Percentiles rank a stretch among this genome's conserved stretches.
Conservation (phyloP, 92 coral and sea anemone genomes). For the Montipora capitata region DNA sequence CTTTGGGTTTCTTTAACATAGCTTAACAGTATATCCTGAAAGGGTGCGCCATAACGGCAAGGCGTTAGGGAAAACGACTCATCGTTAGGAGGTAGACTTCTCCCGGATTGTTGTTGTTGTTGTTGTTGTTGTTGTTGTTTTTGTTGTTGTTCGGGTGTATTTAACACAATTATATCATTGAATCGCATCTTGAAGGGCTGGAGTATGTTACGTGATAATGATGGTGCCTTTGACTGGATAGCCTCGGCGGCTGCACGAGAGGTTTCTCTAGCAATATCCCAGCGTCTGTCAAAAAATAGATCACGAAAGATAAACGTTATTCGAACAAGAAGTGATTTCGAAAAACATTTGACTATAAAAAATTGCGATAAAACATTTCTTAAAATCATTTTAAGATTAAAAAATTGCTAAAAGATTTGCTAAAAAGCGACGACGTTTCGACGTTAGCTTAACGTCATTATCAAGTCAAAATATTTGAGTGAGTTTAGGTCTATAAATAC, state of each 20-base stretch:
- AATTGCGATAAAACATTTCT: no score
- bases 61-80: neutral
- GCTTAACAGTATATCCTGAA: constrained; percentile 50
- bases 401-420: no score
- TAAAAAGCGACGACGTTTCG: no score
- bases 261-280: neutral
- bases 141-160: neutral
- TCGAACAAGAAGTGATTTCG: no score
- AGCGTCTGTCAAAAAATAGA: no score
- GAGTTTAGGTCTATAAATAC: no score
- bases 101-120: neutral
- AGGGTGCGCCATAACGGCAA: constrained; percentile 22
- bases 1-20: constrained; percentile 58
- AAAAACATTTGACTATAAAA: no score
- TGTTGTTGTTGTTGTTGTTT: neutral
- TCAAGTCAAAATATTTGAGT: no score
- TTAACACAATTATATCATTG: neutral
- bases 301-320: no score
- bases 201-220: neutral
- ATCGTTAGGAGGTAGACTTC: neutral
- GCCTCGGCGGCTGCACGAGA: neutral
- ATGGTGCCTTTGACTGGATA: neutral
- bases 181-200: neutral
- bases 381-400: no score
- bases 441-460: no score